phyloP scores from a whole-genome alignment of 1,140 invertebrate species.

The Luehdorfia chinensis region DNA sequence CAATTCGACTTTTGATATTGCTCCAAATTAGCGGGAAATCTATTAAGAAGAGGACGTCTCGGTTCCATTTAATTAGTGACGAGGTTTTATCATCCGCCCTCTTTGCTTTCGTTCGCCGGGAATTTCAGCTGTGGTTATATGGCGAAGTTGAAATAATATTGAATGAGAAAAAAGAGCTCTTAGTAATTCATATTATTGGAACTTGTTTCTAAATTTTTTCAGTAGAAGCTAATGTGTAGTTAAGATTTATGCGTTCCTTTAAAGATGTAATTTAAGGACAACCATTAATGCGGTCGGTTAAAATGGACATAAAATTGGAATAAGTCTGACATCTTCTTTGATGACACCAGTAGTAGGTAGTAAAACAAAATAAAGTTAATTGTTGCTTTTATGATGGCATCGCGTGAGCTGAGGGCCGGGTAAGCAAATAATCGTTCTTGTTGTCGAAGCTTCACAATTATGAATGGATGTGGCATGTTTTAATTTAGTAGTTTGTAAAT shows the following conservation, averaged over 20 bases:
- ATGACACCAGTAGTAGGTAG: constrained; percentile 37
- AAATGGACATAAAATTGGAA: constrained; percentile 37
- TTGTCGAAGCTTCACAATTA: constrained; percentile 1
- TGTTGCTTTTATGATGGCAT: constrained; percentile 62
- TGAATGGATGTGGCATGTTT: constrained; percentile 21
- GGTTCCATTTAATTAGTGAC: constrained; percentile 69
- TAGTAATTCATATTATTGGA: background rate
- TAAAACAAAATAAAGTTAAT: constrained; percentile 66
- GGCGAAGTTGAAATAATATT: constrained; percentile 59
- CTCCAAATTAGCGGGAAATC: constrained; percentile 68
- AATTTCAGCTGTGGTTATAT: constrained; percentile 54
- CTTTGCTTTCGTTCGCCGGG: constrained; percentile 44
- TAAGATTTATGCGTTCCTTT: constrained; percentile 30
- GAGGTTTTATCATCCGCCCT: constrained; percentile 64
- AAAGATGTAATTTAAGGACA: constrained; percentile 25
- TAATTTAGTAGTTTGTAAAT: no score
- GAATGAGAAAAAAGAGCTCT: constrained; percentile 7
- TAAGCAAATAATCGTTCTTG: constrained; percentile 39
- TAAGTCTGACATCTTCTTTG: constrained; percentile 55
- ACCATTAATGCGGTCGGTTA: constrained; percentile 33
- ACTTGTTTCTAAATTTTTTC: constrained; percentile 7
- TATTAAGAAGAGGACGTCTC: constrained; percentile 61
- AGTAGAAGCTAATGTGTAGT: constrained; percentile 18
- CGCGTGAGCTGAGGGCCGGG: constrained; percentile 50
- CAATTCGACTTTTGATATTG: constrained; percentile 50